Conservation (phyloP, 2,888 invertebrate genomes). For the Cephus sareptanus region DNA sequence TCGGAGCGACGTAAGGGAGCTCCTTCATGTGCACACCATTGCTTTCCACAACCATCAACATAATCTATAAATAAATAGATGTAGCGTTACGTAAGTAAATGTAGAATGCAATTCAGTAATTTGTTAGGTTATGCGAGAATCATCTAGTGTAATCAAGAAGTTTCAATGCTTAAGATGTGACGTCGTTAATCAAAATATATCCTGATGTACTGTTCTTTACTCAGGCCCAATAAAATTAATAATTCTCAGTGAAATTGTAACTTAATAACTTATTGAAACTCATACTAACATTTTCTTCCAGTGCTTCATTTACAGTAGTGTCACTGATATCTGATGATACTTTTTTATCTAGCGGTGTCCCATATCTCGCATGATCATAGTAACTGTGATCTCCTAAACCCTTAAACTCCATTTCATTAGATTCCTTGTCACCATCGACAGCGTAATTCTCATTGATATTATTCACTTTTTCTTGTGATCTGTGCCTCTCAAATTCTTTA, state of each 20-base stretch:
- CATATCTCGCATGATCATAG: constrained; percentile 41
- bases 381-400: constrained; percentile 60
- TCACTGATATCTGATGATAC: constrained; percentile 31
- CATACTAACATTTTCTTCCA: constrained; percentile 54
- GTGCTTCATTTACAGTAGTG: constrained; percentile 39
- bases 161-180: neutral
- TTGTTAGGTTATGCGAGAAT: neutral
- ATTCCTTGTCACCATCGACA: constrained; percentile 31
- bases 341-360: constrained; percentile 21
- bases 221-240: neutral
- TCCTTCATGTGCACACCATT: constrained; percentile 59
- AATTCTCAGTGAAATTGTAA: neutral
- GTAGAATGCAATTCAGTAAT: neutral
- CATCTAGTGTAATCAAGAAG: neutral
- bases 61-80: constrained; percentile 52
- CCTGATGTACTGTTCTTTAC: neutral
- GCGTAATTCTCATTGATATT: constrained; percentile 25
- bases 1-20: constrained; percentile 45
- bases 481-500: constrained; percentile 50
- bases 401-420: constrained; percentile 35
- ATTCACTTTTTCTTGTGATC: constrained; percentile 32
- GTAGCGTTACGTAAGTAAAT: constrained; percentile 31
- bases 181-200: neutral
- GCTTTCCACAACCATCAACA: constrained; percentile 60
- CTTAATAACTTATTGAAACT: neutral